These are phyloP conservation scores for Gryllus longicercus DNA, from an alignment of 2,888 invertebrate species.

Conservation along the genomic window DNA sequence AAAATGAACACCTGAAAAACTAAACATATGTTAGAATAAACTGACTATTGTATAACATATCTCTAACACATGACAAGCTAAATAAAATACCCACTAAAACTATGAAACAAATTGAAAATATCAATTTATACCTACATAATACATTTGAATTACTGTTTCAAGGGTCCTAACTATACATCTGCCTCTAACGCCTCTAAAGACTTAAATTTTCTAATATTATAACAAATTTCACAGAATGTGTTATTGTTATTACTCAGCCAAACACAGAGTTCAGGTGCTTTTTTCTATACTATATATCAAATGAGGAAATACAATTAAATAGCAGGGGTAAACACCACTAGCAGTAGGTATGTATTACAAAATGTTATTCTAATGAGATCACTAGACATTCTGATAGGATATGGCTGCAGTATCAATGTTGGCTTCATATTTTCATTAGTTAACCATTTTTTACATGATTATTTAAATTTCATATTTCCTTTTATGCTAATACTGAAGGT, in stretches of 20 bases:
- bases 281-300: background rate
- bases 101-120: background rate
- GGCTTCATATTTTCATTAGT: too few relatives aligned
- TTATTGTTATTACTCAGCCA: conserved; percentile 1
- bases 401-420: background rate
- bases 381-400: background rate
- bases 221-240: background rate
- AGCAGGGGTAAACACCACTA: background rate
- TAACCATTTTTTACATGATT: too few relatives aligned
- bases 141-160: background rate
- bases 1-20: conserved; percentile 5
- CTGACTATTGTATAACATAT: background rate
- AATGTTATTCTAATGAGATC: background rate
- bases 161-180: background rate
- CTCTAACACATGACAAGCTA: background rate
- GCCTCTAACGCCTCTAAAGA: background rate
- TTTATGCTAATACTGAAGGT: too few relatives aligned
- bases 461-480: too few relatives aligned
- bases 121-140: background rate
- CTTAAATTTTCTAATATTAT: background rate
- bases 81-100: conserved; percentile 1
- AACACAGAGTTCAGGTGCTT: conserved; percentile 3
- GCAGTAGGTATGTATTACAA: conserved; percentile 5
- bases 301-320: background rate
- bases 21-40: conserved; percentile 3